Evolutionary conservation across 2,888 invertebrate genomes (phyloP), one percentile per base, ranked within the genome.

Genomic region (Chloromyia formosa): DNA sequence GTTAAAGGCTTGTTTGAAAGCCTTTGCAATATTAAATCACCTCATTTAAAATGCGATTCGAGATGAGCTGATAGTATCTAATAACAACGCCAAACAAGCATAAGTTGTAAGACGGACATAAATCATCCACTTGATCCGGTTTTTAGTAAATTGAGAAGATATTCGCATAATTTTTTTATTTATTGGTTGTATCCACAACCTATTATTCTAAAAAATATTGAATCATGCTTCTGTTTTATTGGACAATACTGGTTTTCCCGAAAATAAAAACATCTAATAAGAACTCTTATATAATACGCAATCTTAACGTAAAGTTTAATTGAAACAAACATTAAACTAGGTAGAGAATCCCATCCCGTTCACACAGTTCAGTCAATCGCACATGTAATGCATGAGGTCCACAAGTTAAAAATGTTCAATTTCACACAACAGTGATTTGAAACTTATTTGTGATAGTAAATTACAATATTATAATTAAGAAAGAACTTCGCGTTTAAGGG

Each of bases 121-220:
- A 42, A 66, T 66, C 66, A 66, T 9, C 23, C 18, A 22, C 23
- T 45, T 66, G 23, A 66, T 66, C 66, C 66, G 66, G 66, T 66
- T 66, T 66, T 56, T 4, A 18, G 5, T 7, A 20, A 18, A 56
- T n/a, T 12, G 14, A 49, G 49, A 49, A 49, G 49, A 56, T 56
- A 56, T 56, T 56, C 18, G 7, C 27, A 35, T 7, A 35, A 20
- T 10, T 27, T 61, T 61, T 18, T 22, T 58, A 58, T 58, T 58
- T 9, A 54, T 54, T 9, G 23, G n/a, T 42, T 42, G 5, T 42
- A 42, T 12, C 12, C 12, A 12, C 42, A 42, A 42, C 12, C 7
- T 42, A 42, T 42, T 49, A n/a, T 49, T 49, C 49, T 49, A n/a
- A n/a, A 49, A 49, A 49, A 7, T 35, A 35, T 35, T 2, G 27